Conservation (phyloP, 2,797 vertebrate species). For the Anas acuta region DNA sequence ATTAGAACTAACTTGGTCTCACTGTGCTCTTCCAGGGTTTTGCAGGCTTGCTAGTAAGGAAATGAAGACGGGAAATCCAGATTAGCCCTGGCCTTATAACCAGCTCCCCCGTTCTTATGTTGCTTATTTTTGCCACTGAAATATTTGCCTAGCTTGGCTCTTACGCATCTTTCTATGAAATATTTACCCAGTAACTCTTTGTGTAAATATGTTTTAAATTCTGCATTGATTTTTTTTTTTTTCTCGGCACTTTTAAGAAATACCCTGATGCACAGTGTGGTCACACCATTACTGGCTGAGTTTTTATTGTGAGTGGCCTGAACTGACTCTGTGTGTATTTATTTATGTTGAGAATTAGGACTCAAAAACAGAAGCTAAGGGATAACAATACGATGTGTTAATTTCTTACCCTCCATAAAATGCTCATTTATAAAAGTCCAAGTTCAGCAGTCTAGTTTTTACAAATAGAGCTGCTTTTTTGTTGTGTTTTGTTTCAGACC, state of each 20-base stretch:
- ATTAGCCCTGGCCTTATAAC: not conserved
- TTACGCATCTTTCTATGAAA: conserved; percentile 22
- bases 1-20: not conserved
- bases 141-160: conserved; percentile 25
- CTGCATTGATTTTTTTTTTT: not conserved
- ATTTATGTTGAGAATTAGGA: conserved; percentile 43
- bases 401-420: conserved; percentile 35
- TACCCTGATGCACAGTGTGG: conserved; percentile 46
- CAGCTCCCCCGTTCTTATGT: not conserved
- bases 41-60: not conserved
- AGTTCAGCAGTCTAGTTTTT: conserved; percentile 28
- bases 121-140: not conserved
- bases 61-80: not conserved
- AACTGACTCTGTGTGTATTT: conserved; percentile 17
- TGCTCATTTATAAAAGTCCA: not conserved
- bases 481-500: not conserved
- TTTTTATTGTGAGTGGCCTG: conserved; percentile 19
- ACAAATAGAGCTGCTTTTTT: not conserved
- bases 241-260: conserved; percentile 1
- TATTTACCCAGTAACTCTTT: conserved; percentile 4
- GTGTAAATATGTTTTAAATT: conserved; percentile 44
- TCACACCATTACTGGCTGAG: conserved; percentile 12
- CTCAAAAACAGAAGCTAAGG: conserved; percentile 24
- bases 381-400: not conserved
- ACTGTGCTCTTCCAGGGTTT: not conserved